A percentile compares a stretch with the other conserved stretches of the same genome.
Evolutionary conservation across 2,113 vertebrate genomes (phyloP).

Genomic region (Oxyruncus cristatus): DNA sequence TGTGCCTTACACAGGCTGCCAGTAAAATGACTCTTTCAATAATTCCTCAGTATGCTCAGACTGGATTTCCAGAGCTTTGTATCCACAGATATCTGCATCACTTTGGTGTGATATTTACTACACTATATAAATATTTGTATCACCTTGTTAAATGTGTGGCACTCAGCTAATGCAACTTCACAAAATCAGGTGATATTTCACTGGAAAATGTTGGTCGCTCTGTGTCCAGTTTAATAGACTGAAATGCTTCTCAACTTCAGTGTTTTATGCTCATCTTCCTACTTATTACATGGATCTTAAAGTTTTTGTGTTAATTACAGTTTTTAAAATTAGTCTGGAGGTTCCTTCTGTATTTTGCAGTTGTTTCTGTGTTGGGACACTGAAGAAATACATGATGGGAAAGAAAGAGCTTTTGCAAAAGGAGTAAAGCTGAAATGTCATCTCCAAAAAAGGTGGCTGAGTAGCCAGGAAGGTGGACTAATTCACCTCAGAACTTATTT

Average conservation of each 20-base stretch:
- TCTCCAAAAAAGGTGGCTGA: background rate
- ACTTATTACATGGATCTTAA: background rate
- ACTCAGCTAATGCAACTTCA: background rate
- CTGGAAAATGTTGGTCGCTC: background rate
- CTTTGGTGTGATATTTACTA: background rate
- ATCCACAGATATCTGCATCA: background rate
- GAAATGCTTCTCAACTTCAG: background rate
- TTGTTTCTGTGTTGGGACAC: background rate
- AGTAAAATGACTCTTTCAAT: background rate
- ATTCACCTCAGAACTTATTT: background rate
- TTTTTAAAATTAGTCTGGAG: background rate
- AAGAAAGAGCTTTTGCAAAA: background rate
- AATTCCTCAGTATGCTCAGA: background rate
- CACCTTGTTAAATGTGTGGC: background rate
- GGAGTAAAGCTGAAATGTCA: background rate
- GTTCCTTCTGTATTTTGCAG: background rate
- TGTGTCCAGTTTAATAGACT: background rate
- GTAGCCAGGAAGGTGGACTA: background rate
- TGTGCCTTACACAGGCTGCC: background rate
- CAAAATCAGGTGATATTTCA: background rate
- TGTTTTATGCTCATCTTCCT: fast-evolving
- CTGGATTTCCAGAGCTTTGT: background rate
- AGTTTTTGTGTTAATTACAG: background rate
- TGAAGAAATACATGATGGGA: background rate
- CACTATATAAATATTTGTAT: background rate